Conservation (phyloP, 2,888 invertebrate genomes). For the Anoncus sp. region DNA sequence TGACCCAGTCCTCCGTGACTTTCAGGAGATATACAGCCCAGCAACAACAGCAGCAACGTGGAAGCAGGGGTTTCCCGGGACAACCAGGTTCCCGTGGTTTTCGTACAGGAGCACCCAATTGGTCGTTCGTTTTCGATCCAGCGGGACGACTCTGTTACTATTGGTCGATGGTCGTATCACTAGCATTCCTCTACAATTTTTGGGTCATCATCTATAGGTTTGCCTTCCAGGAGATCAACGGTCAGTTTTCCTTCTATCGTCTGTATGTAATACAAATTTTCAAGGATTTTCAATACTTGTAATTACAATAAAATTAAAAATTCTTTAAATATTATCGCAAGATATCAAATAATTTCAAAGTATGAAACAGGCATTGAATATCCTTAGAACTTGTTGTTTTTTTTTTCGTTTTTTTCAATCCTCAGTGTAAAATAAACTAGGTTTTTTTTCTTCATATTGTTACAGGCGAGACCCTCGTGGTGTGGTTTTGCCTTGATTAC, state of each 20-base stretch:
- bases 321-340: neutral
- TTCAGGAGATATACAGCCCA: slow-evolving; percentile 80
- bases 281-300: slow-evolving; percentile 1
- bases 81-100: slow-evolving; percentile 83
- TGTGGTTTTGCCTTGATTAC: slow-evolving; percentile 99
- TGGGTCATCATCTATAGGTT: slow-evolving; percentile 99
- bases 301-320: neutral
- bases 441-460: neutral
- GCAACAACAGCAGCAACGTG: slow-evolving; percentile 81
- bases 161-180: slow-evolving; percentile 98
- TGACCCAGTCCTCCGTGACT: slow-evolving; percentile 41
- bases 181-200: slow-evolving; percentile 98
- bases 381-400: slow-evolving; percentile 3
- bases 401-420: slow-evolving; percentile 13
- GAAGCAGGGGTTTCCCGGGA: slow-evolving; percentile 81
- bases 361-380: neutral
- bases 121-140: slow-evolving; percentile 99
- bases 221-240: slow-evolving; percentile 98
- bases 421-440: neutral
- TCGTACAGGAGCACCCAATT: slow-evolving; percentile 89
- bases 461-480: slow-evolving; percentile 92
- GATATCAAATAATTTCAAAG: neutral
- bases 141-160: slow-evolving; percentile 98
- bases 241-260: slow-evolving; percentile 84
- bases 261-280: neutral